Evolutionary conservation across 2,797 vertebrate genomes (phyloP).

Genomic region (Sarcoramphus papa): DNA sequence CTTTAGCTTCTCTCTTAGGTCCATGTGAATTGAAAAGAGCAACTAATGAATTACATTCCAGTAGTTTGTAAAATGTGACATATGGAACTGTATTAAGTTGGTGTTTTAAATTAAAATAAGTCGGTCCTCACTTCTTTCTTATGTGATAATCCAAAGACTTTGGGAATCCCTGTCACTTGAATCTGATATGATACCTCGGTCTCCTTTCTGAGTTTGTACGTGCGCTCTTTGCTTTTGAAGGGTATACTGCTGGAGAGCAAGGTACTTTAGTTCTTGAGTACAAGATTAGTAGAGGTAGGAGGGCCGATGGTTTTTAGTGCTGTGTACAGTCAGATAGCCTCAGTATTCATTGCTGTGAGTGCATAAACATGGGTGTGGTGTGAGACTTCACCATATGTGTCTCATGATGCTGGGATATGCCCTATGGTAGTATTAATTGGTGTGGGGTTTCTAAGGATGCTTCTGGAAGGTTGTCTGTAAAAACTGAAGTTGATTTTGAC

Average conservation of each 20-base stretch:
- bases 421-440: neutral
- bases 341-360: neutral
- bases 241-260: neutral
- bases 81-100: neutral
- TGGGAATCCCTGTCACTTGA: neutral
- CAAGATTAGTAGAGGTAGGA: neutral
- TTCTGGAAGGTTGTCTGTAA: neutral
- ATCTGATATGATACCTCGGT: neutral
- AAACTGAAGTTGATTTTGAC: neutral
- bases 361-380: neutral
- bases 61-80: neutral
- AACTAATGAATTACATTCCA: neutral
- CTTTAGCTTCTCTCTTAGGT: neutral
- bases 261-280: neutral
- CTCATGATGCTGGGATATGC: neutral
- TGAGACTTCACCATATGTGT: neutral
- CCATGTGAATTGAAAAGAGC: neutral
- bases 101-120: neutral
- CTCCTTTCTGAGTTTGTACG: neutral
- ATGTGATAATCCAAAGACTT: neutral
- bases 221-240: neutral
- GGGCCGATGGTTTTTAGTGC: neutral
- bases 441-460: neutral
- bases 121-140: neutral
- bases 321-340: neutral